Evolutionary conservation across 1,140 invertebrate genomes (phyloP).

Genomic region (Hycleus cichorii): DNA sequence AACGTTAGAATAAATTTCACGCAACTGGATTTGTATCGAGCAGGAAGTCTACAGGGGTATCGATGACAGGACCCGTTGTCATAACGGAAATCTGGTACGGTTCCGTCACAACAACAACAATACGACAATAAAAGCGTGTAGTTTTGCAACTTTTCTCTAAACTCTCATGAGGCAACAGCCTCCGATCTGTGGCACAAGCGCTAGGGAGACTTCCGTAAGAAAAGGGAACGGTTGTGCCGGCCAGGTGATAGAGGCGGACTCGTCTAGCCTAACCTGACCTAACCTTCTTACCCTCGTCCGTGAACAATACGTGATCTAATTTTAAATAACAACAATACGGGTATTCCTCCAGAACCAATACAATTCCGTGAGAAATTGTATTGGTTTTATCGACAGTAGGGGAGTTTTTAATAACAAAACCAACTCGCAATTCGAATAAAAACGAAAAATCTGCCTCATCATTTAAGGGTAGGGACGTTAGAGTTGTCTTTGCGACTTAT

Average conservation of each 20-base stretch:
- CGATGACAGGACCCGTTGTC: too few relatives aligned
- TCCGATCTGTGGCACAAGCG: neutral
- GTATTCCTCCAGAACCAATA: slow-evolving; percentile 18
- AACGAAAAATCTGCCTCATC: too few relatives aligned
- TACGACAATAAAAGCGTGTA: slow-evolving; percentile 14
- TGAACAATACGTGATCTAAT: slow-evolving; percentile 33
- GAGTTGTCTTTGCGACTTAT: neutral
- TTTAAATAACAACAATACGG: slow-evolving; percentile 33
- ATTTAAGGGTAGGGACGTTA: too few relatives aligned
- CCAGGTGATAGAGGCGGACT: slow-evolving; percentile 17
- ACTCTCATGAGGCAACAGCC: neutral
- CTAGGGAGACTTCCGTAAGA: slow-evolving; percentile 11
- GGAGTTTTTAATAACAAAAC: neutral
- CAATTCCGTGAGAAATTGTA: slow-evolving; percentile 20
- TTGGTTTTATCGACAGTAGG: too few relatives aligned
- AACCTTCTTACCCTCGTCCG: slow-evolving; percentile 23
- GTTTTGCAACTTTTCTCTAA: slow-evolving; percentile 6
- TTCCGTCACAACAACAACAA: slow-evolving; percentile 6
- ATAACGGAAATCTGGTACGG: slow-evolving; percentile 19
- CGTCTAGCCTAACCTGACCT: slow-evolving; percentile 20
- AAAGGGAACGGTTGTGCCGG: neutral
- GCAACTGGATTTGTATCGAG: too few relatives aligned
- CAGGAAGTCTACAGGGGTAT: too few relatives aligned
- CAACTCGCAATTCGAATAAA: too few relatives aligned
- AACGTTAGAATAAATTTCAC: too few relatives aligned